Evolutionary conservation across 2,797 vertebrate species (phyloP).

Genomic region (Rhodeus uyekii): DNA sequence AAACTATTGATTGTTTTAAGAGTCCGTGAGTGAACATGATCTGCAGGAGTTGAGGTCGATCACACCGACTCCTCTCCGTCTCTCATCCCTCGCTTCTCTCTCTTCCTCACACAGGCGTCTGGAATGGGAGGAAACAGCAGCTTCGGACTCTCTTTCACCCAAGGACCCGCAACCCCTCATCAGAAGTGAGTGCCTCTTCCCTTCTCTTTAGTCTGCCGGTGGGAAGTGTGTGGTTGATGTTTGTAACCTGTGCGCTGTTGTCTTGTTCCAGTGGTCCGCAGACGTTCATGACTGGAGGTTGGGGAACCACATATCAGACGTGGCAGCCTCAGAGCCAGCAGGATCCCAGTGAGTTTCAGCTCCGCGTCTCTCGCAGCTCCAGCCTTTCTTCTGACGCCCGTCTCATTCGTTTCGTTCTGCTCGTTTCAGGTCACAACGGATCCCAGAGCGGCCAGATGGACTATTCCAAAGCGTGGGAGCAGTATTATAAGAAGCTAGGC

Average conservation of each 20-base stretch:
- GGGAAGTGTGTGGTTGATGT: no score
- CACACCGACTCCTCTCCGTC: no score
- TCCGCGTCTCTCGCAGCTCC: no score
- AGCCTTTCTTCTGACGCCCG: background rate
- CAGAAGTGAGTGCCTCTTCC: slow-evolving; percentile 85
- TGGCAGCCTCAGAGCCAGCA: slow-evolving; percentile 96
- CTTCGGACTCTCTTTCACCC: slow-evolving; percentile 92
- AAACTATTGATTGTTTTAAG: no score
- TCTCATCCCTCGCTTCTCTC: no score
- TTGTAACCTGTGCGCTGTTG: background rate
- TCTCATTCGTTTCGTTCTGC: background rate
- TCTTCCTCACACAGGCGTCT: slow-evolving; percentile 79
- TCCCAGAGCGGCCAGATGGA: slow-evolving; percentile 79
- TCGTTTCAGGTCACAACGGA: slow-evolving; percentile 76
- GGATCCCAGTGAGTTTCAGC: slow-evolving; percentile 91
- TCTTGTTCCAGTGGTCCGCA: slow-evolving; percentile 83
- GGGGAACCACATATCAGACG: slow-evolving; percentile 95
- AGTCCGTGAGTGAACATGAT: no score
- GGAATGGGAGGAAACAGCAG: slow-evolving; percentile 86
- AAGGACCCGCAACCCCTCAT: slow-evolving; percentile 89
- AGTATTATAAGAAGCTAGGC: slow-evolving; percentile 76
- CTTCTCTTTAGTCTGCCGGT: no score
- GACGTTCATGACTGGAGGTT: slow-evolving; percentile 93
- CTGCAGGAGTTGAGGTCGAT: no score
- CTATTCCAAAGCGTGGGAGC: slow-evolving; percentile 70